Percentiles rank a stretch among this genome's conserved stretches.
Conservation (phyloP, 2,113 vertebrate genomes). For the rabbit (Oryctolagus cuniculus) region mOryCun1.1 NC_091436.1:101623501-101624000, state of each 20-base stretch:
- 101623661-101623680: background rate
- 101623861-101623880: background rate
- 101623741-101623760: background rate
- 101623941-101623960: background rate
- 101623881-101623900: background rate
- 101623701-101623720: background rate
- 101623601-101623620: background rate
- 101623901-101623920: background rate
- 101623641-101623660: conserved; percentile 5
- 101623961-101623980: accelerated
- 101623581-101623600: background rate
- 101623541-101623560: background rate
- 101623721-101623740: background rate
- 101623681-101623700: background rate
- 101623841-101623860: background rate
- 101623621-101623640: background rate
- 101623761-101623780: background rate
- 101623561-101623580: background rate
- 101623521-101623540: background rate
- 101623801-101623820: background rate
- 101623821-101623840: background rate
- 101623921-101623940: background rate
- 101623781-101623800: background rate
- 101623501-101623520: background rate
- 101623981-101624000: background rate